Evolutionary conservation across 2,113 vertebrate genomes (phyloP).

Genomic region (Hylia prasina): DNA sequence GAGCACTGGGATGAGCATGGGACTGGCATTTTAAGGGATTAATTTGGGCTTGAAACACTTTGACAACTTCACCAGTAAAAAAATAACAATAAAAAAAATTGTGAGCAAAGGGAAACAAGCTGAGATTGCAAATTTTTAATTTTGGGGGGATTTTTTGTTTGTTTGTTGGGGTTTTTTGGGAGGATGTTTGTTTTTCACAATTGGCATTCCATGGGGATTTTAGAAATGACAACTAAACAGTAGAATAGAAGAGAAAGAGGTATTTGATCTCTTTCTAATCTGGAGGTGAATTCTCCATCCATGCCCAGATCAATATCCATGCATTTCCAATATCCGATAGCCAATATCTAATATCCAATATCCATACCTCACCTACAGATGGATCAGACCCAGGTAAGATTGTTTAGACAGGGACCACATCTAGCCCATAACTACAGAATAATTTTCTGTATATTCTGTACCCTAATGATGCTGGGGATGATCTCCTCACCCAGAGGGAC

Average conservation of each 20-base stretch:
- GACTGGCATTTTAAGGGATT: neutral
- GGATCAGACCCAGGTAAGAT: accelerated
- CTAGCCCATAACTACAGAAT: accelerated
- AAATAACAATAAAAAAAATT: neutral
- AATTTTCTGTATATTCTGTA: accelerated
- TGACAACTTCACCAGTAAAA: neutral
- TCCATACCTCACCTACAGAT: accelerated
- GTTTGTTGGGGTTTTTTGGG: too few relatives aligned
- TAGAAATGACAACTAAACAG: neutral
- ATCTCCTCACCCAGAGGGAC: neutral
- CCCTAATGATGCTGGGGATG: accelerated
- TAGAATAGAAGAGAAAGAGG: accelerated
- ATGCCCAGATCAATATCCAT: neutral
- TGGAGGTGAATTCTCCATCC: too few relatives aligned
- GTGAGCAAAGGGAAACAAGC: neutral
- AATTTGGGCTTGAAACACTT: neutral
- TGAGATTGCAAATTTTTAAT: neutral
- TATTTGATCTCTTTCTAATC: accelerated
- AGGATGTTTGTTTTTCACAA: accelerated
- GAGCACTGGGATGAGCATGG: accelerated
- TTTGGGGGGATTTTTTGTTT: too few relatives aligned
- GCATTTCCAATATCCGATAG: neutral
- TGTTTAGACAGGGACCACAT: neutral
- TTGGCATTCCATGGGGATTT: neutral
- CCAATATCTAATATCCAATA: neutral